Base-by-base conservation (phyloP, 1,140 invertebrate genomes). In the Dysdera silvatica region DNA sequence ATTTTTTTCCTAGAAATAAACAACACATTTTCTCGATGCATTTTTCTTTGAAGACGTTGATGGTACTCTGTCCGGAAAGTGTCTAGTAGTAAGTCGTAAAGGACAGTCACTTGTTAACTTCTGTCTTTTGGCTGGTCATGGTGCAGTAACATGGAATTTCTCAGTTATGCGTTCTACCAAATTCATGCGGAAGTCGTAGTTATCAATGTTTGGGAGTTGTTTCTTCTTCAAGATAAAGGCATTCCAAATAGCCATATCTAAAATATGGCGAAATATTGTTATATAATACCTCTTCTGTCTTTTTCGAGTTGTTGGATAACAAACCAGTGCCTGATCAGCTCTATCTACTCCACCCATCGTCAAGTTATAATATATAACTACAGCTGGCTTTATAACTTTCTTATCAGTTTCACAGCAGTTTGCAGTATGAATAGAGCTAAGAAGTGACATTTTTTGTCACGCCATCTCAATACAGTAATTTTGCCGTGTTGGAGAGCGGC, bases 291-390 rank as follows among this genome's bases (percentile, higher is more conserved):
- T 45, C 41, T 45, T 6, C n/a, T 45, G 35, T 37, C 41, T 45
- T 45, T 45, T 45, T 45, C 41, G 41, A 45, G 41, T 45, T 45
- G 41, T 45, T 45, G 41, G n/a, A 45, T 45, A 45, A 18, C 41
- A 45, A 45, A 45, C 41, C 23, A 45, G 41, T 45, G 41, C 41
- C 41, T 45, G 41, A 45, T 45, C 6, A 16, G 41, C 41, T 45
- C 41, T 45, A 18, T 45, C 41, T 45, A 45, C 41, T 20, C n/a
- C 41, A 45, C 41, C 41, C 41, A 45, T 45, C 41, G 6, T 45
- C 41, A 45, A 45, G n/a, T 45, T 45, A 45, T 45, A 45, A 45
- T 45, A 16, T 45, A n/a, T 45, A 18, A 45, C 41, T 18, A 45
- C n/a, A 45, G 6, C 41, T 18, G 41, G 41, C n/a, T 45, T n/a